Conservation (phyloP, 2,113 vertebrate genomes). For the Gambusia affinis region DNA sequence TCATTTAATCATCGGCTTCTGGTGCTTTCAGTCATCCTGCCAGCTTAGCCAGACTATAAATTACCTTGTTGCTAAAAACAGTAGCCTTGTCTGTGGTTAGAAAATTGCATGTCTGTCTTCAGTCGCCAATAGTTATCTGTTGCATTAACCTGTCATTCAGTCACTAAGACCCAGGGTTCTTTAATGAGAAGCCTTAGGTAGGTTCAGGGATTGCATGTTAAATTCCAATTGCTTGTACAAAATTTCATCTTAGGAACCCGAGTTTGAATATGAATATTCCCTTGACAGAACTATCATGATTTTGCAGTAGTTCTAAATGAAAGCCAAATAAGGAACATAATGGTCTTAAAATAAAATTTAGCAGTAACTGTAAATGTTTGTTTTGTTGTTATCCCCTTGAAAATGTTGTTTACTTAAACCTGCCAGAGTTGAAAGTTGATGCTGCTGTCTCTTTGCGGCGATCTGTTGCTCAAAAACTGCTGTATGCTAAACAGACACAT, state of each 20-base stretch:
- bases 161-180: constrained; percentile 16
- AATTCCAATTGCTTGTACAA: neutral
- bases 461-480: constrained; percentile 8
- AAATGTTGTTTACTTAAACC: neutral
- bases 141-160: constrained; percentile 13
- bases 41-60: neutral
- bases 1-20: constrained; percentile 44
- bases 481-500: constrained; percentile 53
- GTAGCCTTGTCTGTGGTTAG: constrained; percentile 16
- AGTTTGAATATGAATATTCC: neutral
- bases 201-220: constrained; percentile 6
- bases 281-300: neutral
- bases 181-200: constrained; percentile 16
- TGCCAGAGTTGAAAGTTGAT: neutral
- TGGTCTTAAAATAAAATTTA: neutral
- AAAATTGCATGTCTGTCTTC: constrained; percentile 48
- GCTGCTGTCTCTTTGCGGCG: neutral
- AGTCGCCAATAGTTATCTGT: constrained; percentile 21
- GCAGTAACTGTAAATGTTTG: neutral
- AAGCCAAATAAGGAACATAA: neutral
- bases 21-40: constrained; percentile 17
- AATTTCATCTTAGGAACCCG: too few species aligned
- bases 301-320: neutral
- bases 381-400: neutral
- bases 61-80: constrained; percentile 24